Percentiles rank a stretch among this genome's conserved stretches.
phyloP scores from a whole-genome alignment of 2,113 vertebrate species.

The Xyrauchen texanus region DNA sequence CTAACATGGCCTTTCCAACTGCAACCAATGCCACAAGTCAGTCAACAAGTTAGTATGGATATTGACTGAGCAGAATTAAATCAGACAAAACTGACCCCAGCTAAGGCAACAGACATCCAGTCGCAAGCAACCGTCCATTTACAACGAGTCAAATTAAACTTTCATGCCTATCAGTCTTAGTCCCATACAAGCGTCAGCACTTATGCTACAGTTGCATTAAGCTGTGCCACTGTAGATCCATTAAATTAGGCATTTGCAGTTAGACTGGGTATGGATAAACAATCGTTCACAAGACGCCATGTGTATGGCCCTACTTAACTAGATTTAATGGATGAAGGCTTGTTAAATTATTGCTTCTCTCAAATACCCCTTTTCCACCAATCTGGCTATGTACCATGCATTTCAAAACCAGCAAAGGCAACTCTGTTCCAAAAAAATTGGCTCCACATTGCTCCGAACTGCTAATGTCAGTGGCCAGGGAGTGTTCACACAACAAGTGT shows the following conservation, averaged over 20 bases:
- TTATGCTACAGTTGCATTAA: constrained; percentile 2
- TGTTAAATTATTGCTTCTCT: too few relatives aligned
- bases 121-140: not conserved
- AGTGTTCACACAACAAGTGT: too few relatives aligned
- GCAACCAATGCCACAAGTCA: constrained; percentile 24
- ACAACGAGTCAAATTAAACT: constrained; percentile 25
- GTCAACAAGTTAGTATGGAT: constrained; percentile 34
- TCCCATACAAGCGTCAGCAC: not conserved
- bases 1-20: not conserved
- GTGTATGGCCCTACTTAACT: too few relatives aligned
- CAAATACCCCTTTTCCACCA: too few relatives aligned
- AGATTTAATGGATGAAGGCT: too few relatives aligned
- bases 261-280: constrained; percentile 4
- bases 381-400: too few relatives aligned
- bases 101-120: constrained; percentile 21
- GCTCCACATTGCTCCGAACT: too few relatives aligned
- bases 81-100: constrained; percentile 33
- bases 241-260: not conserved
- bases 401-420: too few relatives aligned
- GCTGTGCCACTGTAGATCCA: not conserved
- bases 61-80: constrained; percentile 29
- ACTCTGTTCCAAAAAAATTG: too few relatives aligned
- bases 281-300: too few relatives aligned
- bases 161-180: constrained; percentile 39
- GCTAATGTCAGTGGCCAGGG: too few relatives aligned